Conservation (phyloP, 2,113 vertebrate genomes). For the Epinephelus moara region DNA sequence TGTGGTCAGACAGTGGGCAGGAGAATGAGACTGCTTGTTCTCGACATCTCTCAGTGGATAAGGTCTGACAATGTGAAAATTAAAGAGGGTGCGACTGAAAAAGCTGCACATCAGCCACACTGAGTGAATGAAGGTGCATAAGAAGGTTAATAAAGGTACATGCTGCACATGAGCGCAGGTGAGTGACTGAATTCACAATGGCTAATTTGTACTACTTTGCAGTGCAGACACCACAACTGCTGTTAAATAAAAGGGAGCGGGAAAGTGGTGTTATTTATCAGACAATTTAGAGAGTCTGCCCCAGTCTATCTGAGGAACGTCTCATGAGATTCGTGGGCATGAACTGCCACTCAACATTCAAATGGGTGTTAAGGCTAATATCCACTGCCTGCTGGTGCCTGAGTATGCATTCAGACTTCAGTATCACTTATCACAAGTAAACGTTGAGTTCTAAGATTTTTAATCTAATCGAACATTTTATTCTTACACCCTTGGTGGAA, state of each 20-base stretch:
- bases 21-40: not conserved
- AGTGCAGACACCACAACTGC: not conserved
- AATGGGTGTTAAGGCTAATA: not conserved
- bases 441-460: not conserved
- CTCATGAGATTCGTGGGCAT: conserved; percentile 32
- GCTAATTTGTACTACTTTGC: conserved; percentile 6
- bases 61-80: not conserved
- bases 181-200: conserved; percentile 20
- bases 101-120: not conserved
- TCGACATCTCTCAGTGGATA: not conserved
- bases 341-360: conserved; percentile 5
- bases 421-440: not conserved
- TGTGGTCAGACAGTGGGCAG: not conserved
- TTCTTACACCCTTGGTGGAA: no score
- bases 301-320: not conserved
- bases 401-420: not conserved
- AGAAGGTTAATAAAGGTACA: conserved; percentile 21
- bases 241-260: conserved; percentile 1
- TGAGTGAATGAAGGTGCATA: conserved; percentile 18
- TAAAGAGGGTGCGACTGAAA: not conserved
- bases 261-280: conserved; percentile 20
- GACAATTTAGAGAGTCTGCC: conserved; percentile 19
- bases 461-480: not conserved
- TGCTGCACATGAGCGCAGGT: conserved; percentile 8
- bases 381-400: not conserved